Percentiles rank a stretch among this genome's conserved stretches.
These are phyloP conservation scores for Gymnothorax reevesii DNA, from an alignment of 2,797 vertebrate genomes.

Conservation along the genomic window DNA sequence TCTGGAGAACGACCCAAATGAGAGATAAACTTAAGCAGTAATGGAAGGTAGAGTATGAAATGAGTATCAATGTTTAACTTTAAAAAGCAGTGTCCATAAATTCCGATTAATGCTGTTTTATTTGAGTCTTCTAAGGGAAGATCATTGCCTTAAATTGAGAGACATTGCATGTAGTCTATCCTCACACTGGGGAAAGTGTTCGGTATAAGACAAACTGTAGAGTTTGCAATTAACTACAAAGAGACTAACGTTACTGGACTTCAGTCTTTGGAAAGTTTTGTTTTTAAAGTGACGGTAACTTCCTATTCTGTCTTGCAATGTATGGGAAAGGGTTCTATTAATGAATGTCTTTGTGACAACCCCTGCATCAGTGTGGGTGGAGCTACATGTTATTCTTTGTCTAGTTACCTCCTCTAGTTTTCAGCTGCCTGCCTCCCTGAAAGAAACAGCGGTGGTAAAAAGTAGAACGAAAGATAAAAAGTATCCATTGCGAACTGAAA, in stretches of 20 bases:
- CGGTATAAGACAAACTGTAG: neutral
- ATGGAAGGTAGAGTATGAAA: no score
- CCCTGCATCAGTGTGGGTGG: neutral
- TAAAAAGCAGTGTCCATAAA: neutral
- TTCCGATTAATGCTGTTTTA: neutral
- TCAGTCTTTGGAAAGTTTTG: neutral
- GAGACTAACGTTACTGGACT: neutral
- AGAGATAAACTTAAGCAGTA: no score
- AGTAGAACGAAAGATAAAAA: neutral
- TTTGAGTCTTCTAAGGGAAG: neutral
- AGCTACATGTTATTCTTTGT: neutral
- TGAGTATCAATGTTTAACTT: neutral
- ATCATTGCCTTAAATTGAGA: neutral
- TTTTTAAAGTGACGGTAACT: neutral
- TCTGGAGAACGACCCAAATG: no score
- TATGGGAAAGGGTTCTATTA: constrained; percentile 8
- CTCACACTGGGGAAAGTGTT: neutral
- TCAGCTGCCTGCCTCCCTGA: neutral
- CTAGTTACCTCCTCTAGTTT: neutral
- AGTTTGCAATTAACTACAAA: neutral
- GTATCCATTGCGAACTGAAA: neutral
- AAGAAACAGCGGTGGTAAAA: neutral
- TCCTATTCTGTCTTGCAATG: neutral
- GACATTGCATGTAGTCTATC: neutral
- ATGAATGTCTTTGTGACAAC: neutral